A percentile compares a stretch with the other conserved stretches of the same genome.
These are phyloP conservation scores for Stenoptilia bipunctidactyla DNA, from an alignment of 2,888 invertebrate species.

Conservation along the genomic window DNA sequence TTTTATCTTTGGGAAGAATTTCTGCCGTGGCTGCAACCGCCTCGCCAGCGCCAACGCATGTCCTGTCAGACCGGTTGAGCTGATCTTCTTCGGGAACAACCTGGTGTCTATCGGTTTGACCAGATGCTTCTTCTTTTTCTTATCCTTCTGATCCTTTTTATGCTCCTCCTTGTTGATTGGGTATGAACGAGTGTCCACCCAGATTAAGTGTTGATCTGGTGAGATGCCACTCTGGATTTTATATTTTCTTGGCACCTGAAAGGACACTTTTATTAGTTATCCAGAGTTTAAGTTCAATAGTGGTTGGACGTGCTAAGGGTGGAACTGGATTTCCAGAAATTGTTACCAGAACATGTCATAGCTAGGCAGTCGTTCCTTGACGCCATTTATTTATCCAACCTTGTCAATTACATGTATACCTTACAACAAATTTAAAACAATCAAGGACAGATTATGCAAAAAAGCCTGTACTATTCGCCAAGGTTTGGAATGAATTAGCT, in stretches of 20 bases:
- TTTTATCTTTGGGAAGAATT: constrained; percentile 25
- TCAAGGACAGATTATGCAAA: background rate
- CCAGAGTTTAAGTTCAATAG: constrained; percentile 10
- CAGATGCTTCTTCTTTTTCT: constrained; percentile 5
- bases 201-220: constrained; percentile 31
- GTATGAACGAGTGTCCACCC: constrained; percentile 28
- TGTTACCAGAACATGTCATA: too few relatives aligned
- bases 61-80: constrained; percentile 25
- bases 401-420: too few relatives aligned
- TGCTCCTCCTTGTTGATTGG: constrained; percentile 2
- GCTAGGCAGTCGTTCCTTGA: too few relatives aligned
- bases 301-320: too few relatives aligned
- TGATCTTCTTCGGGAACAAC: constrained; percentile 25
- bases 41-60: constrained; percentile 33
- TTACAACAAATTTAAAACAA: too few relatives aligned
- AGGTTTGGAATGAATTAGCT: too few relatives aligned
- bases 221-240: constrained; percentile 24
- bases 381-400: too few relatives aligned
- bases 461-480: too few relatives aligned
- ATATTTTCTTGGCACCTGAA: constrained; percentile 37
- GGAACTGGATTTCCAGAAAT: too few relatives aligned
- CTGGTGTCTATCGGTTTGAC: constrained; percentile 14
- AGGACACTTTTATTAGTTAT: constrained; percentile 22
- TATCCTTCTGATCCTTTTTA: constrained; percentile 8
- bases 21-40: constrained; percentile 30